Evolutionary conservation across 2,113 vertebrate species (phyloP).

Genomic region (Rafetus swinhoei): DNA sequence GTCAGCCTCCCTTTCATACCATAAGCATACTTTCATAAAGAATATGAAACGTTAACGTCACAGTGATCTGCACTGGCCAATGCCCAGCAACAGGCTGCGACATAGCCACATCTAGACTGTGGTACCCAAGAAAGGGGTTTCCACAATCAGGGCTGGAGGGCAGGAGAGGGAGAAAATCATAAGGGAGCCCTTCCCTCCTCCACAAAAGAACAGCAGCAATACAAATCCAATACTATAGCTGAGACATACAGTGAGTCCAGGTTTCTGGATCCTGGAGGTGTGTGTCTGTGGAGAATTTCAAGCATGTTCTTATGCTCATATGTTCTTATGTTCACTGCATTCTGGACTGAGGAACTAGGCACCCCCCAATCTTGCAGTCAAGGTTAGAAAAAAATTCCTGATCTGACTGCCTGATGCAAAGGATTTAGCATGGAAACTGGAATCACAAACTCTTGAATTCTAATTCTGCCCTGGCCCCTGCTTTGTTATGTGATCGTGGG

Average conservation of each 20-base stretch:
- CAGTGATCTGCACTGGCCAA: neutral
- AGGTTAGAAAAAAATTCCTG: neutral
- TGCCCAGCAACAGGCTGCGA: neutral
- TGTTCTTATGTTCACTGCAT: neutral
- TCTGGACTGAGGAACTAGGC: neutral
- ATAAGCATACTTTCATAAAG: too few relatives aligned
- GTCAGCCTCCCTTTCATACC: too few relatives aligned
- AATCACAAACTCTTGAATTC: neutral
- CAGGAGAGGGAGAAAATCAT: neutral
- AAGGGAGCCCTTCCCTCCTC: neutral
- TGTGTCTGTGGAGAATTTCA: neutral
- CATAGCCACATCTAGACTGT: neutral
- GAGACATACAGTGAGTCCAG: neutral
- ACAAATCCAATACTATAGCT: slow-evolving; percentile 19
- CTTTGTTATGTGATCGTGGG: neutral
- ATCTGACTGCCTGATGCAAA: neutral
- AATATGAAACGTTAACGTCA: too few relatives aligned
- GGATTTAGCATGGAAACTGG: neutral
- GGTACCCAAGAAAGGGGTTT: neutral
- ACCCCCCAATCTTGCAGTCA: neutral
- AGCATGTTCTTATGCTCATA: neutral
- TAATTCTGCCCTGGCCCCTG: neutral
- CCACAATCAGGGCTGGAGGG: neutral
- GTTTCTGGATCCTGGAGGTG: neutral
- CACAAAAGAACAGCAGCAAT: neutral